Conservation (phyloP, 2,797 vertebrate genomes). For the Pyrocephalus nanus region DNA sequence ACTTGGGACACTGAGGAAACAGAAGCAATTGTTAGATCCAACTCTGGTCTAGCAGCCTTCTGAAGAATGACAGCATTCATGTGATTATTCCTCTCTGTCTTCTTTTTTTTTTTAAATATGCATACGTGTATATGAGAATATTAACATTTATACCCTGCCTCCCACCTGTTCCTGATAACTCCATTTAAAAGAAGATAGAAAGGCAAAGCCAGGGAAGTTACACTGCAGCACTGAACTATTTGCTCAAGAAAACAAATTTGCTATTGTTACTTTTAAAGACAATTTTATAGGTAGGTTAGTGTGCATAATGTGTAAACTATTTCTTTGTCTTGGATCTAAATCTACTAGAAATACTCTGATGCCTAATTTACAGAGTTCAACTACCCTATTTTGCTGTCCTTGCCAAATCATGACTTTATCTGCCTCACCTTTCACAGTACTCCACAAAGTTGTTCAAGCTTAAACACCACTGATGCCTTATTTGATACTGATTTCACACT, state of each 20-base stretch:
- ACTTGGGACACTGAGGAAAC: conserved; percentile 94
- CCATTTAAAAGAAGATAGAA: conserved; percentile 21
- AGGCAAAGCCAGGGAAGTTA: neutral
- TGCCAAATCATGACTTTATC: neutral
- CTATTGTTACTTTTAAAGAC: neutral
- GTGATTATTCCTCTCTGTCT: neutral
- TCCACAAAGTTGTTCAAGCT: neutral
- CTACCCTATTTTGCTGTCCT: neutral
- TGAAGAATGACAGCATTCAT: neutral
- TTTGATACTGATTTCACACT: neutral
- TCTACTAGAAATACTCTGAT: neutral
- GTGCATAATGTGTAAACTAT: neutral
- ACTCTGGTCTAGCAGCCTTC: neutral
- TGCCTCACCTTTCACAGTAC: neutral
- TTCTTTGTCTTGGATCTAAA: neutral
- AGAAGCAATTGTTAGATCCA: conserved; percentile 57
- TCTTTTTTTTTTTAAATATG: neutral
- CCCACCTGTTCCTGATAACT: neutral
- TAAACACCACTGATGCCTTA: neutral
- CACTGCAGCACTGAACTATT: neutral
- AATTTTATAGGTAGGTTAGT: neutral
- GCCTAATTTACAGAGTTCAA: neutral
- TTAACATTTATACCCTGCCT: neutral
- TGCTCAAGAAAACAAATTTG: neutral
- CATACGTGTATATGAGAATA: rapidly evolving